These are phyloP conservation scores for Cephalotes varians DNA, from an alignment of 2,888 invertebrate species.

Conservation along the genomic window DNA sequence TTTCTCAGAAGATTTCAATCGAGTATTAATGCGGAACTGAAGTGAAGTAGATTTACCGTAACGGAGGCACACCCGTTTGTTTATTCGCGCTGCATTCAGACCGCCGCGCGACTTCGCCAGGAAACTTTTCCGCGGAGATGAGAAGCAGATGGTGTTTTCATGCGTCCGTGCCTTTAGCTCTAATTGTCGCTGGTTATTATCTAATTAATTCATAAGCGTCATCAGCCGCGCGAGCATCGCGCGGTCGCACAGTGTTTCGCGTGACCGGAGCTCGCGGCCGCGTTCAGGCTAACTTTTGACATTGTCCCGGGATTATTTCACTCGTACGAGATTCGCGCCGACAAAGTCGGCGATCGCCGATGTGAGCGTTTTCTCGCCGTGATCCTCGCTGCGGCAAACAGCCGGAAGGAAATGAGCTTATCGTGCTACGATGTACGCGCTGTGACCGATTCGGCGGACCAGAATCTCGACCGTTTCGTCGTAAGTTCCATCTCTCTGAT, in stretches of 20 bases:
- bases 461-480: slow-evolving; percentile 21
- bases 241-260: slow-evolving; percentile 57
- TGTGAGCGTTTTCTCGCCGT: slow-evolving; percentile 1
- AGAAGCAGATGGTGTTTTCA: slow-evolving; percentile 82
- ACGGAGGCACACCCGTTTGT: neutral
- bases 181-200: slow-evolving; percentile 82
- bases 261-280: slow-evolving; percentile 63
- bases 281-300: slow-evolving; percentile 19
- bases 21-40: neutral
- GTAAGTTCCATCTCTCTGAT: slow-evolving; percentile 9
- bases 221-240: slow-evolving; percentile 64
- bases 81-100: neutral
- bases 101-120: neutral
- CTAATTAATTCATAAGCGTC: slow-evolving; percentile 82
- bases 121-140: slow-evolving; percentile 74
- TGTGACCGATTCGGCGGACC: slow-evolving; percentile 36
- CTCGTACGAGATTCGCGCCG: slow-evolving; percentile 1
- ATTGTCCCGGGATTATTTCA: slow-evolving; percentile 18
- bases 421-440: neutral
- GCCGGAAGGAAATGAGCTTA: neutral
- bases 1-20: neutral
- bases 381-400: neutral
- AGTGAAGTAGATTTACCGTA: neutral
- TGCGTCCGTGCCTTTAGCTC: slow-evolving; percentile 69
- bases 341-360: neutral